Base-by-base conservation (phyloP, 2,888 invertebrate species). In the Cerceris rybyensis region DNA sequence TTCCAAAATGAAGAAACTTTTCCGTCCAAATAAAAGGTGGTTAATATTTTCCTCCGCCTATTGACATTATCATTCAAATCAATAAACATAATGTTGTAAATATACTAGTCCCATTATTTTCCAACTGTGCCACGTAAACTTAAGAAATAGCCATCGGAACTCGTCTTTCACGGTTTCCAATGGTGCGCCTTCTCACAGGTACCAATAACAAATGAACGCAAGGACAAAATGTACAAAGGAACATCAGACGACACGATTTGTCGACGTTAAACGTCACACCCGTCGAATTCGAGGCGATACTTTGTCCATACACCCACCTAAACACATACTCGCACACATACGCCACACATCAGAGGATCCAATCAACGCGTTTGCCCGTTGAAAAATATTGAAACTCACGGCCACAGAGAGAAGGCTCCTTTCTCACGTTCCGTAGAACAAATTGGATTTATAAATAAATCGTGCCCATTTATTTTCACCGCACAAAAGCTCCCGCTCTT, bases 391-490 rank as follows among this genome's bases (percentile, higher is more conserved):
- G 68, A 72, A 76, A 72, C 17, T 49, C 42, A 63, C 9, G 13
- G 61, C 39, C 50, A 9, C 65, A 55, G 68, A 76, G 58, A 66
- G 70, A 42, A 69, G 60, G 49, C 43, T 57, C 46, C 60, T 52
- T 75, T 76, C 64, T 58, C 66, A 50, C 66, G 71, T 73, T 65
- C 59, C 73, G 71, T 58, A 58, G 63, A 78, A 82, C 84, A 84
- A 88, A 88, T 88, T 87, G 83, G 72, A 86, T 88, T 87, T 86
- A 83, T 87, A 85, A 85, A 88, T 80, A 83, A 87, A 87, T 78
- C 85, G 81, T 70, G 41, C 70, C 72, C 70, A 75, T 85, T 85
- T 81, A 81, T 81, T 85, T 82, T 65, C 72, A 14, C 57, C 70
- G 66, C 39, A 78, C 80, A 80, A 82, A 84, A 78, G 81, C 78